Conservation (phyloP, 2,888 invertebrate species). For the Drosophila ezoana region DNA sequence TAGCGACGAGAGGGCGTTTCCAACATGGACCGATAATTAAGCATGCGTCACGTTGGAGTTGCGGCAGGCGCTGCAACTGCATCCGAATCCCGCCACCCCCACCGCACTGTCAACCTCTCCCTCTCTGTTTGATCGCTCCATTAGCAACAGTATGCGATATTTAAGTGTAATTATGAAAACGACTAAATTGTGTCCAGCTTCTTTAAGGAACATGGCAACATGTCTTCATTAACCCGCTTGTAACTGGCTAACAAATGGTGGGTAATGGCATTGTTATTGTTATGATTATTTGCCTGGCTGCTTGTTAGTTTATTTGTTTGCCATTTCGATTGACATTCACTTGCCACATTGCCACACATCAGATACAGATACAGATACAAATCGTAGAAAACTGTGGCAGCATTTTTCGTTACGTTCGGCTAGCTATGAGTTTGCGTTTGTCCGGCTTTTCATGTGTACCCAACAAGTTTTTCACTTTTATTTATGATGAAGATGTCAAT, state of each 20-base stretch:
- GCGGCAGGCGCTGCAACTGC: slow-evolving; percentile 9
- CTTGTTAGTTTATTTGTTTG: slow-evolving; percentile 68
- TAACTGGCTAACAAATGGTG: slow-evolving; percentile 40
- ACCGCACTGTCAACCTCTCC: not conserved
- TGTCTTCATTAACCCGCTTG: slow-evolving; percentile 62
- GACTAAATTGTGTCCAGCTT: slow-evolving; percentile 10
- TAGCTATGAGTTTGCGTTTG: slow-evolving; percentile 27
- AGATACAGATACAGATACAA: slow-evolving; percentile 36
- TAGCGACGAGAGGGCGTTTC: slow-evolving; percentile 63
- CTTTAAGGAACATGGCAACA: slow-evolving; percentile 27
- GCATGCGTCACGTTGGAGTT: slow-evolving; percentile 69
- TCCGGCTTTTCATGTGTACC: slow-evolving; percentile 38
- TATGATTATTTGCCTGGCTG: slow-evolving; percentile 64
- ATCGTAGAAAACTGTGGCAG: slow-evolving; percentile 60
- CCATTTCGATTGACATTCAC: slow-evolving; percentile 75
- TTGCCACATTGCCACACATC: slow-evolving; percentile 69
- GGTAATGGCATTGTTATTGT: slow-evolving; percentile 67
- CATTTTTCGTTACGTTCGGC: slow-evolving; percentile 43
- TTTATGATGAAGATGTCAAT: slow-evolving; percentile 84
- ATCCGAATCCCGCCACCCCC: not conserved
- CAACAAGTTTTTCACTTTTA: slow-evolving; percentile 79
- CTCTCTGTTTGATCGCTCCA: slow-evolving; percentile 59
- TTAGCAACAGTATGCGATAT: slow-evolving; percentile 72
- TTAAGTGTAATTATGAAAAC: slow-evolving; percentile 72
- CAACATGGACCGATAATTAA: slow-evolving; percentile 65